Conservation (phyloP, 2,113 vertebrate genomes). For the Alethe diademata region DNA sequence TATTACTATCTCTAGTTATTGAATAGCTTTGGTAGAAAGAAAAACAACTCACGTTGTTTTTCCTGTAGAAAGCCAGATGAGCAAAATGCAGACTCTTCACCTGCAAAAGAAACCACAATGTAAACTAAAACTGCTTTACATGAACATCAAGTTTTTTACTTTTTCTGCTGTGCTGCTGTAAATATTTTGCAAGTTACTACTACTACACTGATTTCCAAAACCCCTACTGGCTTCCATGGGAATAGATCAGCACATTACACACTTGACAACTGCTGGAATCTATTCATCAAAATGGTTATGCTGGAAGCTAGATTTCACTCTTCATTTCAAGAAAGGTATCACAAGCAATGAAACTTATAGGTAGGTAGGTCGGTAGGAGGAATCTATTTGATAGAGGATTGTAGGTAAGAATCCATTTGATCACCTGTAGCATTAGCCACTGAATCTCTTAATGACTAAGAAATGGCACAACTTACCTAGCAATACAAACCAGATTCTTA, state of each 20-base stretch:
- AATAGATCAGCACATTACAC: not conserved
- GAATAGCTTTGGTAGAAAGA: not conserved
- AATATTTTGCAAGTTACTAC: not conserved
- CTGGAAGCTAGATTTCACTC: not conserved
- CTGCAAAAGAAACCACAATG: slow-evolving; percentile 16
- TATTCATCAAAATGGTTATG: not conserved
- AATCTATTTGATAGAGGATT: not conserved
- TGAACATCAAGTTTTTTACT: not conserved
- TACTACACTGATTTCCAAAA: not conserved
- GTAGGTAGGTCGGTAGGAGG: not conserved
- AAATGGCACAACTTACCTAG: not conserved
- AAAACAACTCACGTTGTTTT: slow-evolving; percentile 73
- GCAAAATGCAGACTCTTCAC: slow-evolving; percentile 54
- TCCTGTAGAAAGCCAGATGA: slow-evolving; percentile 72
- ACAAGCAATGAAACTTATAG: not conserved
- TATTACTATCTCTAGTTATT: not conserved
- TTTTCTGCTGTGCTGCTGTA: not conserved
- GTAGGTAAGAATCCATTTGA: not conserved
- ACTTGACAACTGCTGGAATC: not conserved
- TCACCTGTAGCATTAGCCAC: not conserved
- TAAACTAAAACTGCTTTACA: not conserved
- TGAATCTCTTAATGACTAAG: not conserved
- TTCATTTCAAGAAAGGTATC: not conserved
- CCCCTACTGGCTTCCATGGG: not conserved
- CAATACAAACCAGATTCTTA: not conserved